Evolutionary conservation across 2,797 vertebrate species (phyloP).

Genomic region (Trematomus bernacchii): DNA sequence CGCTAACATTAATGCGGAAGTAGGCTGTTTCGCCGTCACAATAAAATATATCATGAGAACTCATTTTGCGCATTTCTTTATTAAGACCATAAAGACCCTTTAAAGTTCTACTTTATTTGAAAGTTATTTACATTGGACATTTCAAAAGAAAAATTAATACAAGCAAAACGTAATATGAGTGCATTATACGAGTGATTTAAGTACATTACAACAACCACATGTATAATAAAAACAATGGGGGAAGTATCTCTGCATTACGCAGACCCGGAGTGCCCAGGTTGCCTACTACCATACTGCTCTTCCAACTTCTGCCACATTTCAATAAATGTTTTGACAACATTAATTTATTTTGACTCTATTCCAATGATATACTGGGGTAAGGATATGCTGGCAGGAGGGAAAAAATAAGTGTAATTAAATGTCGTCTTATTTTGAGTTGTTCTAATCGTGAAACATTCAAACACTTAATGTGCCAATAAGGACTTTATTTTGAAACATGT

Average conservation of each 20-base stretch:
- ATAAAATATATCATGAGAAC: constrained; percentile 27
- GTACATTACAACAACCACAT: neutral
- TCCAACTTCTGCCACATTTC: neutral
- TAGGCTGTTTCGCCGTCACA: neutral
- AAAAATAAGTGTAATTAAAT: neutral
- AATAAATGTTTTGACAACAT: neutral
- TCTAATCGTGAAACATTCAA: neutral
- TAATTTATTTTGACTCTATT: neutral
- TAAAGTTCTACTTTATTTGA: neutral
- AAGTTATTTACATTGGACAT: neutral
- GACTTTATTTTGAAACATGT: constrained; percentile 71
- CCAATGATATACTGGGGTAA: neutral
- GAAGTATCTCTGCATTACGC: neutral
- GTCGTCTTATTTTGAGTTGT: neutral
- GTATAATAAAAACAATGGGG: neutral
- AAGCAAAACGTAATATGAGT: neutral
- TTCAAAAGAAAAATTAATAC: neutral
- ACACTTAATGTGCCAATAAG: fast-evolving
- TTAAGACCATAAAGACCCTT: neutral
- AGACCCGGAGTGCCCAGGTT: neutral
- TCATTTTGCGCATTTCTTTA: neutral
- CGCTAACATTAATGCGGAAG: constrained; percentile 40
- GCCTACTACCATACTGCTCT: neutral
- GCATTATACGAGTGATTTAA: neutral
- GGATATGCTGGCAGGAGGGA: neutral